Evolutionary conservation across 2,888 invertebrate species (phyloP), one percentile per base, ranked within the genome.

Genomic region (Conus canariensis): DNA sequence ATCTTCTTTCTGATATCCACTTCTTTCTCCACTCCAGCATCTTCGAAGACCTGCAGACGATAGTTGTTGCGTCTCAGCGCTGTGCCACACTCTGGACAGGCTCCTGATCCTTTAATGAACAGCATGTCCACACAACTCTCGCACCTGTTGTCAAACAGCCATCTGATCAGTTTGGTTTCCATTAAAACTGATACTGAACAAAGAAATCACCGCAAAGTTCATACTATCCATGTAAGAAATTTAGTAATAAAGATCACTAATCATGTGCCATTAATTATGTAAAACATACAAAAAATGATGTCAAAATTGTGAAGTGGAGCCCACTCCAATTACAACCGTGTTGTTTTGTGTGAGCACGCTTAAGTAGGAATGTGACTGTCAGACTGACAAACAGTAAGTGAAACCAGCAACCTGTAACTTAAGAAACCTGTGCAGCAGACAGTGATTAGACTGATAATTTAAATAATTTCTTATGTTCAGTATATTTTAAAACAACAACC

Each of bases 91-190:
- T 99, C 98, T 0, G 99, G 99, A 95, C 99, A 99, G 0, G 98
- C 97, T 19, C 99, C 99, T 67, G 99, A 98, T 9, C 95, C 99
- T 97, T 99, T 99, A 30, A 99, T 97, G 97, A 99, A 99, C 64
- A 99, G 97, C 92, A 99, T 97, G 96, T 99, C 99, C 70, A 99
- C 99, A 97, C 99, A 99, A 96, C 98, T 99, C 97, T 99, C 99
- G 97, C 99, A 99, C 93, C 96, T 96, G 93, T 19, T 14, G 6
- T n/a, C 56, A 82, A 56, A 30, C 80, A 80, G 85, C 7, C 56
- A 58, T 58, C 45, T 45, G 45, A 85, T 19, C 58, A n/a, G 12
- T 85, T 85, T 59, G 14, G 9, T 8, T n/a, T 85, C 59, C 25
- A 59, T 85, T 3, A 85, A 14, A 22, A 83, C 9, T 30, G 30